These are phyloP conservation scores for Calephelis virginiensis DNA, from an alignment of 1,140 invertebrate genomes.

Conservation along the genomic window DNA sequence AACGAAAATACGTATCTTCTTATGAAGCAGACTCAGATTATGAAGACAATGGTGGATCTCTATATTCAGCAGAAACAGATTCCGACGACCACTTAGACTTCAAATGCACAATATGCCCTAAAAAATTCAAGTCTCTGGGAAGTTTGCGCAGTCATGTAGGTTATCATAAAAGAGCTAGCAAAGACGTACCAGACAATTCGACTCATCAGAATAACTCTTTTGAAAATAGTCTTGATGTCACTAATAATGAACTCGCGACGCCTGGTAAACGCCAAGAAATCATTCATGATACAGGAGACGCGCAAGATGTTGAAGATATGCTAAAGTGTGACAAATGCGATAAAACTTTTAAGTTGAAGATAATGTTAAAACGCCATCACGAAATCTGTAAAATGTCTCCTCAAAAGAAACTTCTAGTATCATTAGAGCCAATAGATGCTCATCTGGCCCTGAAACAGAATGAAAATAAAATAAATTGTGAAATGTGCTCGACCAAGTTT, in stretches of 20 bases:
- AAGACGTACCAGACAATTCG: not conserved
- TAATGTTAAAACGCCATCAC: conserved; percentile 44
- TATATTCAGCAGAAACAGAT: conserved; percentile 55
- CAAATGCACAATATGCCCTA: conserved; percentile 60
- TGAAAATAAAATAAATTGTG: conserved; percentile 41
- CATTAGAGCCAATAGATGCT: conserved; percentile 55
- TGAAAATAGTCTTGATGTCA: conserved; percentile 4
- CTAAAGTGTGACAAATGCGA: conserved; percentile 62
- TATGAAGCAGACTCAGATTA: conserved; percentile 55
- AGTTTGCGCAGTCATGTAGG: conserved; percentile 47
- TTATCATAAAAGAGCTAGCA: conserved; percentile 31
- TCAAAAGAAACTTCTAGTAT: conserved; percentile 45
- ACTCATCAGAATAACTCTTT: not conserved
- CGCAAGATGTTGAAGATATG: conserved; percentile 50
- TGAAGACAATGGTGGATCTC: conserved; percentile 50
- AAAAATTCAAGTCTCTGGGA: conserved; percentile 43
- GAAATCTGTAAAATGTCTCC: conserved; percentile 41
- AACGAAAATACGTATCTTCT: conserved; percentile 28
- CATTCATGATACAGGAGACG: conserved; percentile 33
- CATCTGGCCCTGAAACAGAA: not conserved
- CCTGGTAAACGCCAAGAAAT: conserved; percentile 1
- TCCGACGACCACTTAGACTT: conserved; percentile 54
- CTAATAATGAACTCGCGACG: not conserved
- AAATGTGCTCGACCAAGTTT: conserved; percentile 53
- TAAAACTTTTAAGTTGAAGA: conserved; percentile 68